A percentile compares a stretch with the other conserved stretches of the same genome.
These are phyloP conservation scores for Oryzias melastigma DNA, from an alignment of 2,113 vertebrate genomes.

Conservation along the genomic window DNA sequence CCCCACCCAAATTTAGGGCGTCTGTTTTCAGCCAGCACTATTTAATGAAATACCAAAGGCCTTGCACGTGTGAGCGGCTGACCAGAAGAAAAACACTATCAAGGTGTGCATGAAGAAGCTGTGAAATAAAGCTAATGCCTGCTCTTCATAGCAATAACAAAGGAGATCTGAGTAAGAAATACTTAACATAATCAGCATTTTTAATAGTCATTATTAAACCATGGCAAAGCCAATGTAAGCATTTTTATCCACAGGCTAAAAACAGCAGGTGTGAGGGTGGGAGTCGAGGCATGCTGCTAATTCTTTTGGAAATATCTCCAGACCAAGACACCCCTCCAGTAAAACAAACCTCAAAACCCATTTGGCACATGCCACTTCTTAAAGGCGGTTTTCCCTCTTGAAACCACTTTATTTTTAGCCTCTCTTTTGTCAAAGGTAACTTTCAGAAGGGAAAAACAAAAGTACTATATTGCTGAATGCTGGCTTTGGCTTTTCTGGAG, in stretches of 20 bases:
- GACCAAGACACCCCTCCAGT: constrained; percentile 49
- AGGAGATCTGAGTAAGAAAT: background rate
- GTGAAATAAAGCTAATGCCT: background rate
- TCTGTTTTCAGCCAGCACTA: constrained; percentile 53
- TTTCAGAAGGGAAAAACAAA: constrained; percentile 20
- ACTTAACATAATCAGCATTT: constrained; percentile 7
- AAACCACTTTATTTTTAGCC: constrained; percentile 18
- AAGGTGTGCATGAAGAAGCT: constrained; percentile 23
- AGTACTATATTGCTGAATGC: constrained; percentile 28
- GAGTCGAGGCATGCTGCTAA: constrained; percentile 26
- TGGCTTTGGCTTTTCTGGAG: constrained; percentile 28
- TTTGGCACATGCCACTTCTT: background rate
- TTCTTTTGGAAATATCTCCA: constrained; percentile 40
- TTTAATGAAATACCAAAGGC: constrained; percentile 54
- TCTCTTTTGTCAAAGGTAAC: constrained; percentile 9
- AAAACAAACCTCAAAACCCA: constrained; percentile 13
- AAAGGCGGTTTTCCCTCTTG: constrained; percentile 9
- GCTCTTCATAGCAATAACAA: background rate
- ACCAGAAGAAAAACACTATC: constrained; percentile 54
- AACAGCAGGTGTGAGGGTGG: constrained; percentile 53
- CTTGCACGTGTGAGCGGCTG: constrained; percentile 57
- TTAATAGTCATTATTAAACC: constrained; percentile 28
- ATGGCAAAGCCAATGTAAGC: constrained; percentile 31
- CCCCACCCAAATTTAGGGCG: constrained; percentile 63
- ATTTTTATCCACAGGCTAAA: constrained; percentile 37